phyloP scores from a whole-genome alignment of 2,797 vertebrate species.

The Falco naumanni region DNA sequence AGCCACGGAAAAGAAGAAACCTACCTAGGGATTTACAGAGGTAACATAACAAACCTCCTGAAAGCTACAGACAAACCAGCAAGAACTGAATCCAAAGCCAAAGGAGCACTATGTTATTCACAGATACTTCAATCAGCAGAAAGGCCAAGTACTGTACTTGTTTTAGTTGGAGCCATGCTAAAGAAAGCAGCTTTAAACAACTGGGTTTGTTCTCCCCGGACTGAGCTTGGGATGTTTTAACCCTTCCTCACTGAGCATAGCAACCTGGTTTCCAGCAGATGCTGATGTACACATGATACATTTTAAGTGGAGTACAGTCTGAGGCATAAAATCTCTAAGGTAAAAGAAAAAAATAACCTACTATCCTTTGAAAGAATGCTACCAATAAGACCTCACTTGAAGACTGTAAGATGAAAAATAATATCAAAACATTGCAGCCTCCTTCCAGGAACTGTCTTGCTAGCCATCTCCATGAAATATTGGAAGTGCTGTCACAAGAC shows the following conservation, averaged over 20 bases:
- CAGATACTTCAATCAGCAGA: neutral
- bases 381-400: neutral
- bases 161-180: neutral
- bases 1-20: neutral
- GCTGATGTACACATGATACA: neutral
- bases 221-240: neutral
- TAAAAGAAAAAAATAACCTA: neutral
- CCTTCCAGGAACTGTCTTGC: neutral
- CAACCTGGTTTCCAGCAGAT: neutral
- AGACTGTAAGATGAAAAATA: neutral
- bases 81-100: neutral
- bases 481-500: neutral
- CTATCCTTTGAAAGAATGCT: neutral
- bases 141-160: neutral
- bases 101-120: fast-evolving
- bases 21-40: neutral
- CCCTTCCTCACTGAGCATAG: neutral
- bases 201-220: fast-evolving
- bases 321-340: neutral
- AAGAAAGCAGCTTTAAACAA: neutral
- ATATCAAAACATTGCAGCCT: neutral
- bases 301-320: neutral
- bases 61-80: neutral
- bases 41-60: neutral
- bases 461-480: neutral